Evolutionary conservation across 1,140 invertebrate genomes (phyloP), one percentile per base, ranked within the genome.

Genomic region (Phthorimaea operculella): DNA sequence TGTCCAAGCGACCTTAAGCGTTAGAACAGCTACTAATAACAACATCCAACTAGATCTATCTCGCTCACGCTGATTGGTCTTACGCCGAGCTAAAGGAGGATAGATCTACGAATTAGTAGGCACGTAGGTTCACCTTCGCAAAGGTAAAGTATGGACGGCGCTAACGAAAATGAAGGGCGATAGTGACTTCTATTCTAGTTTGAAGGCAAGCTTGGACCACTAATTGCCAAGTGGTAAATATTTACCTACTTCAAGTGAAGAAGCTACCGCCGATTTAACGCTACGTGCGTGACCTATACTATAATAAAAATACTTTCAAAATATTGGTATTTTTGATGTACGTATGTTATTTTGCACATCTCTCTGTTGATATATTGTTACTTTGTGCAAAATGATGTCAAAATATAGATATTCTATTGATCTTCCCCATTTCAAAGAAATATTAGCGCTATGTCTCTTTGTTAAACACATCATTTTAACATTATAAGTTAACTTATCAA

Each of bases 91-190:
- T 42, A 55, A 75, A 81, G 52, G 51, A 79, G 74, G 79, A 79
- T 71, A 61, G 48, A 49, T 28, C 70, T 74, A 71, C 73, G 68
- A 74, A 72, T 69, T 74, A 64, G 65, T 68, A 54, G 64, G 63
- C 63, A 64, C 65, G 62, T 67, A 62, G 70, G 72, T 70, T 81
- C 71, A 82, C 79, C 81, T 84, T 84, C 75, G 64, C 67, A 64
- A 76, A 83, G 78, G 75, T 70, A 75, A 74, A 71, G 70, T 79
- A 71, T 72, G 65, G 72, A 73, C 74, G 74, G 72, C 75, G 78
- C 78, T 84, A 84, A 84, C 79, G 68, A 84, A 84, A 82, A 81
- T 75, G 78, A 84, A 84, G 81, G 81, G 81, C 81, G 75, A 69
- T 70, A 69, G 61, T 68, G 58, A 69, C 62, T 77, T 79, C 67